Base-by-base conservation (phyloP, 2,888 invertebrate genomes). In the Pogonocherus hispidulus region DNA sequence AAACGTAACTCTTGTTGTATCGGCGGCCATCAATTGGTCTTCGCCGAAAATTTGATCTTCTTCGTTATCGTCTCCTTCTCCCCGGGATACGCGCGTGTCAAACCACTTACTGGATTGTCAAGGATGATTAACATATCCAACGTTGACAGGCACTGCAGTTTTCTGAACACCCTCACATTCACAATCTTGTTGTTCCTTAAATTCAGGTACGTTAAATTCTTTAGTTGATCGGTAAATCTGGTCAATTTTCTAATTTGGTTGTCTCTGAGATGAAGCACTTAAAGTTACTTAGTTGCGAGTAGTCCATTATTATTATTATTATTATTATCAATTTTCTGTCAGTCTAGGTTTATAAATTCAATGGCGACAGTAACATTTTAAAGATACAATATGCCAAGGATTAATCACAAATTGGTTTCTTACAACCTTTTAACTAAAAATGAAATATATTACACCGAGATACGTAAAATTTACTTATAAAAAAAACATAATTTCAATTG, bases 191-290 rank as follows among this genome's bases (percentile, higher is more conserved):
- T 90, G 69, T 86, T 86, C 1, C 91, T 82, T 23, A 91, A 73
- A 80, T 91, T 91, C 0, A 91, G 49, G 67, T 91, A 91, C 32
- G 81, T 82, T 16, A 91, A 81, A 67, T 87, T 88, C 3, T 66
- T 82, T 37, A 87, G 78, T 0, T 71, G 76, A 11, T 81, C 78
- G 8, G 84, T 79, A 70, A 91, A 90, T 0, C 90, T 90, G 27
- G 88, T 83, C 9, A 91, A 78, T 46, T 85, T 82, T 54, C 83
- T 86, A 66, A 91, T 86, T 9, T 87, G 88, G 83, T 96, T 96
- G 49, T 89, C 87, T 0, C 94, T 89, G 35, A 95, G 83, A 79
- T 95, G 94, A 11, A 96, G 84, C 16, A 92, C 89, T 69, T 89
- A 67, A 96, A 83, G 76, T 90, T 89, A 0, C 82, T 79, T 74